phyloP scores from a whole-genome alignment of 2,797 vertebrate species.

The Melanotaenia parkinsoni region DNA sequence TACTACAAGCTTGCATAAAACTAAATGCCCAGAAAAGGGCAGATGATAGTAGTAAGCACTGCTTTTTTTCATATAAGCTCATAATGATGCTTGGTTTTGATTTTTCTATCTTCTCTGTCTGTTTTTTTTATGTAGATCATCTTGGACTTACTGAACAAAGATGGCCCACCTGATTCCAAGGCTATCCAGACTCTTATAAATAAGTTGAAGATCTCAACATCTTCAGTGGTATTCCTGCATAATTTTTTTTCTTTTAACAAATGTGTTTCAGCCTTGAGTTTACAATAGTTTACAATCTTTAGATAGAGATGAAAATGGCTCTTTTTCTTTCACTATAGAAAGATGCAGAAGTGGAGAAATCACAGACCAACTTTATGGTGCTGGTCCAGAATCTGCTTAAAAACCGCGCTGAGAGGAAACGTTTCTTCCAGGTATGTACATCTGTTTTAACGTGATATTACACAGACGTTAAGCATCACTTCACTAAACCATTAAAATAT shows the following conservation, averaged over 20 bases:
- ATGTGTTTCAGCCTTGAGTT: not conserved
- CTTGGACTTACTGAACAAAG: constrained; percentile 74
- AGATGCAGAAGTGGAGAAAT: constrained; percentile 76
- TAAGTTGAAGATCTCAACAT: constrained; percentile 66
- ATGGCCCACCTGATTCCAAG: constrained; percentile 56
- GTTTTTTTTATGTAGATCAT: constrained; percentile 63
- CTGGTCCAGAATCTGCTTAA: constrained; percentile 82
- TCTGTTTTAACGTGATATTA: not conserved
- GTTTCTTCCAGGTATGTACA: constrained; percentile 79
- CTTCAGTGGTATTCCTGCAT: constrained; percentile 55
- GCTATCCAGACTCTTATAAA: constrained; percentile 73
- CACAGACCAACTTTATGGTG: constrained; percentile 81
- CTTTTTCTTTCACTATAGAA: constrained; percentile 54
- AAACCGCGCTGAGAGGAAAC: constrained; percentile 71
- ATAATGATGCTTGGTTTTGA: not conserved
- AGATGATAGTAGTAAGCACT: not conserved
- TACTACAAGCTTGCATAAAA: not conserved
- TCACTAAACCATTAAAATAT: not conserved
- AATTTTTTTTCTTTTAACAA: not conserved
- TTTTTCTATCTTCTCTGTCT: not conserved
- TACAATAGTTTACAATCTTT: not conserved
- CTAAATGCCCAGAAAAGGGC: not conserved
- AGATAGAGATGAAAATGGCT: not conserved
- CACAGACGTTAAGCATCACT: not conserved
- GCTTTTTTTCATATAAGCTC: not conserved